Base-by-base conservation (phyloP, 2,888 invertebrate genomes). In the Unio pictorum region DNA sequence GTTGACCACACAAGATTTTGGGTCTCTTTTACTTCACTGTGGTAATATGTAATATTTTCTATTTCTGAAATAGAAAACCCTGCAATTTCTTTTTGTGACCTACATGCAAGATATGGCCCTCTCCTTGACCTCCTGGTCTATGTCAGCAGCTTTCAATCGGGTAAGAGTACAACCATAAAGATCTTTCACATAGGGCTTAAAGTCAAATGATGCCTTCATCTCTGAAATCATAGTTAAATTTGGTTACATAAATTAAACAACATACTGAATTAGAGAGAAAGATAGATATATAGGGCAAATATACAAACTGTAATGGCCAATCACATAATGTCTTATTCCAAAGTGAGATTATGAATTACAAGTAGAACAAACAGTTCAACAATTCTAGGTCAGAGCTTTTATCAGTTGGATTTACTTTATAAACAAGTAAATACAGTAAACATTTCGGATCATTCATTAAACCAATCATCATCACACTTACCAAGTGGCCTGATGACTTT, bases 91-190 rank as follows among this genome's bases (percentile, higher is more conserved):
- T 45, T 45, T 45, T 45, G 45, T 45, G 15, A 45, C 89, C 83
- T 80, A 90, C 94, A 97, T 96, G 84, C 98, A 97, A 1, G 97
- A 95, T 76, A 99, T 99, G 17, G 99, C 98, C 34, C 97, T 93
- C 89, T 99, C 99, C 90, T 99, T 99, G 0, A 99, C 99, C 91
- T 99, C 99, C 90, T 99, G 99, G 91, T 99, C 99, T 87, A 99
- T 97, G 89, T 99, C 99, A 0, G 98, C 95, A 55, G 98, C 96
- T 84, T 94, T 94, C 58, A 99, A 92, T 71, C 97, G 93, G 72
- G 94, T 93, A 81, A 97, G 91, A 0, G 97, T 96, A 84, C 95
- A 95, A 72, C 93, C 92, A 90, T 98, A 98, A 58, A 93, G 75
- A 67, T 90, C 94, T 20, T 92, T 92, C 30, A 96, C 94, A 89